Conservation (phyloP, 2,797 vertebrate genomes). For the Hozukius guyotensis region DNA sequence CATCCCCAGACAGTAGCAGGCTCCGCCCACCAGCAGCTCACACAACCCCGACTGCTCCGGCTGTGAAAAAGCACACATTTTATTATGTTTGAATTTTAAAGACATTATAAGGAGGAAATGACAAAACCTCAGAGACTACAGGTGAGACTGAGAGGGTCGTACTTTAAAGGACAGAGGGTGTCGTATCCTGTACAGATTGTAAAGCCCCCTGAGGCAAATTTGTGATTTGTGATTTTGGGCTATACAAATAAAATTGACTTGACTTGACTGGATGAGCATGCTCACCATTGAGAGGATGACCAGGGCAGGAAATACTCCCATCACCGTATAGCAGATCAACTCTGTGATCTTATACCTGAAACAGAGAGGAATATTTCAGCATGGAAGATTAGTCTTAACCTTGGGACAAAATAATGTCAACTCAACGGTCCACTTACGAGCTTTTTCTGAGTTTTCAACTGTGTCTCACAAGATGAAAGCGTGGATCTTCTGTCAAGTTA, state of each 20-base stretch:
- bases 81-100: background rate
- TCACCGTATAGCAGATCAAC: conserved; percentile 91
- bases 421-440: background rate
- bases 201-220: too few relatives aligned
- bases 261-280: too few relatives aligned
- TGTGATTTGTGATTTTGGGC: too few relatives aligned
- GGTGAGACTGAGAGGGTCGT: background rate
- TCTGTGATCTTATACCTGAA: conserved; percentile 94
- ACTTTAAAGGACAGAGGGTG: too few relatives aligned
- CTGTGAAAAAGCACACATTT: conserved; percentile 67
- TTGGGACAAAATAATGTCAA: background rate
- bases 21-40: conserved; percentile 90
- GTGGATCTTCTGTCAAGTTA: background rate
- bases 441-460: background rate
- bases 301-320: conserved; percentile 93
- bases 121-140: background rate
- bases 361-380: conserved; percentile 9
- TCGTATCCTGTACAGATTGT: too few relatives aligned
- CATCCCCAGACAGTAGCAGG: conserved; percentile 93
- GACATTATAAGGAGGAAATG: background rate
- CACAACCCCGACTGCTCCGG: conserved; percentile 90
- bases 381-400: background rate
- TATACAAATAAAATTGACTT: too few relatives aligned
- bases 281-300: conserved; percentile 97
- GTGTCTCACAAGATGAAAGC: background rate